Conservation (phyloP, 2,888 invertebrate genomes). For the Pyrrhia umbra region DNA sequence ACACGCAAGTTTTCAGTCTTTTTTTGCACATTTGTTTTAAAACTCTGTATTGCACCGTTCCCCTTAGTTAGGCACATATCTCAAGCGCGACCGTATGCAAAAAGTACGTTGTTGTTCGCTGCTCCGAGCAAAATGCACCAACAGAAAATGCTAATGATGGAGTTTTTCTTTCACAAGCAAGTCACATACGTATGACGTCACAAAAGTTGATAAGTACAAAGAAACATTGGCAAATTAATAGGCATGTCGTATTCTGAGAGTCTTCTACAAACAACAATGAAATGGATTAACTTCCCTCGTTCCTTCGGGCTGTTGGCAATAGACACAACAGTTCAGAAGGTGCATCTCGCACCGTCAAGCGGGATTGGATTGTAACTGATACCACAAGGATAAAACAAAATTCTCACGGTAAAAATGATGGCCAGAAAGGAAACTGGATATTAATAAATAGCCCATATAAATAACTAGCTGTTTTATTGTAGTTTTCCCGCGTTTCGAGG, state of each 20-base stretch:
- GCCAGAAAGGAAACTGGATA: too few species aligned
- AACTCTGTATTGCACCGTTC: constrained; percentile 21
- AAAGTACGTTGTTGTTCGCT: constrained; percentile 17
- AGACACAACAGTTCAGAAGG: constrained; percentile 11
- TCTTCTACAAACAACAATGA: constrained; percentile 59
- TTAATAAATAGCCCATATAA: too few species aligned
- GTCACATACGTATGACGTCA: constrained; percentile 30
- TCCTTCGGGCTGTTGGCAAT: constrained; percentile 15
- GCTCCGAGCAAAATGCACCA: constrained; percentile 14
- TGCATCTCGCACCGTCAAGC: neutral
- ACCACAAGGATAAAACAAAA: neutral
- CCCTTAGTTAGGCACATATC: constrained; percentile 15
- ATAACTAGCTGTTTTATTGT: too few species aligned
- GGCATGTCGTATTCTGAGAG: constrained; percentile 31
- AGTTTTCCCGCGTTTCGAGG: too few species aligned
- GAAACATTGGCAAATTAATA: constrained; percentile 48
- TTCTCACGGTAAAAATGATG: too few species aligned
- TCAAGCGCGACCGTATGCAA: constrained; percentile 37
- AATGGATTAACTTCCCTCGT: constrained; percentile 51
- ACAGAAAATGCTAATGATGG: constrained; percentile 41
- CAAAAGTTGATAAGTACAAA: constrained; percentile 31
- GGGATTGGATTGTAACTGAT: neutral
- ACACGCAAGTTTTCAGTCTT: too few species aligned
- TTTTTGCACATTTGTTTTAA: too few species aligned
- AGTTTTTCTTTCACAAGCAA: constrained; percentile 29